phyloP scores from a whole-genome alignment of 2,113 vertebrate genomes.

The Cichladusa arquata region DNA sequence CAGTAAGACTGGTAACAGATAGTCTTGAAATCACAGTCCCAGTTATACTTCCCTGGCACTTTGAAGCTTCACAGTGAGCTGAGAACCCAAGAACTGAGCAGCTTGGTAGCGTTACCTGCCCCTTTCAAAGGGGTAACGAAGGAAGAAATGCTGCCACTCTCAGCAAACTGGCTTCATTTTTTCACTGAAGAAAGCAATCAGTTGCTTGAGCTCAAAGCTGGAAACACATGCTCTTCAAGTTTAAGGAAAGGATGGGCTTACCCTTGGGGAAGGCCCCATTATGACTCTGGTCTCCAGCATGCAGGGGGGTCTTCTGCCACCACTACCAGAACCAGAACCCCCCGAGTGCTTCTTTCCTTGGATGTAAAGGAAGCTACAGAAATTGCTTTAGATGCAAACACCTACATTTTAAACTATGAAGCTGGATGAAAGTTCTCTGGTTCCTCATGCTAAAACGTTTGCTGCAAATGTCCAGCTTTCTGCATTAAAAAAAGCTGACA shows the following conservation, averaged over 20 bases:
- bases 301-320: neutral
- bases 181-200: neutral
- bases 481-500: neutral
- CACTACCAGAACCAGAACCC: accelerated
- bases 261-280: neutral
- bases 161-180: neutral
- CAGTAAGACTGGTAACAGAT: neutral
- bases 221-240: neutral
- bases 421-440: neutral
- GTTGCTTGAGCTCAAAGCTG: neutral
- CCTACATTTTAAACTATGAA: neutral
- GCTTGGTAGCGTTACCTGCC: neutral
- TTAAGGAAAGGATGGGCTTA: neutral
- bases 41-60: neutral
- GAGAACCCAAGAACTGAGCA: neutral
- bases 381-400: neutral
- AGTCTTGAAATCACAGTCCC: neutral
- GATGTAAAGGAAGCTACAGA: neutral
- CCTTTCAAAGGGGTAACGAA: neutral
- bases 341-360: neutral
- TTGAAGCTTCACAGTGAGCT: neutral
- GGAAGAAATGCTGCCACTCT: accelerated
- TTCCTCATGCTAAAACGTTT: neutral
- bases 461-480: neutral
- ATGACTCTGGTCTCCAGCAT: accelerated